These are phyloP conservation scores for Pelusios castaneus DNA, from an alignment of 2,113 vertebrate genomes.

Conservation along the genomic window DNA sequence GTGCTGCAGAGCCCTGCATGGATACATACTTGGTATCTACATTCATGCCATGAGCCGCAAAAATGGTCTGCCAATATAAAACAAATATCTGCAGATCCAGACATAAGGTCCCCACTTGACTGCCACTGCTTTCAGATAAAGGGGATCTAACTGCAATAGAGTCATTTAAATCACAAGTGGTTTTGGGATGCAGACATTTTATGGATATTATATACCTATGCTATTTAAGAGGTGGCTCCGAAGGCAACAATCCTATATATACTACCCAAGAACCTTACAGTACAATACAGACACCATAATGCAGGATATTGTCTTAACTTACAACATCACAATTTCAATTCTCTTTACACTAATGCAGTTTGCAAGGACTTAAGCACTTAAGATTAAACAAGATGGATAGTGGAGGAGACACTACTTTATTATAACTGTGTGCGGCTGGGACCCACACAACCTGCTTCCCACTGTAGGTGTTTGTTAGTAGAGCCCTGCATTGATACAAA, in stretches of 20 bases:
- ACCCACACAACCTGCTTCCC: not conserved
- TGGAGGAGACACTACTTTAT: not conserved
- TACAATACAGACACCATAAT: not conserved
- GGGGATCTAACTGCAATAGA: not conserved
- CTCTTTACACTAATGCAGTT: not conserved
- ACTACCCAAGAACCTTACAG: not conserved
- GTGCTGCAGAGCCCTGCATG: not conserved
- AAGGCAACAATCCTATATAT: not conserved
- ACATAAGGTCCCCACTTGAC: not conserved
- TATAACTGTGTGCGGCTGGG: no score
- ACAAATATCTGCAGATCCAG: not conserved
- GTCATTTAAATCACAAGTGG: not conserved
- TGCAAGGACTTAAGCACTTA: not conserved
- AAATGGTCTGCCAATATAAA: no score
- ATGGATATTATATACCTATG: not conserved
- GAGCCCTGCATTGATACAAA: no score
- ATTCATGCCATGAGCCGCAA: not conserved
- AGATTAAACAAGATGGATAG: not conserved
- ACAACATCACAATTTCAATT: not conserved
- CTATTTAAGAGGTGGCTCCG: not conserved
- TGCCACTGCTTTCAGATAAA: not conserved
- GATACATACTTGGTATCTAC: not conserved
- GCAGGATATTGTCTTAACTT: not conserved
- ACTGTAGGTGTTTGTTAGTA: not conserved
- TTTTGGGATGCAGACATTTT: not conserved